Conservation (phyloP, 2,113 vertebrate genomes). For the Platichthys stellatus region DNA sequence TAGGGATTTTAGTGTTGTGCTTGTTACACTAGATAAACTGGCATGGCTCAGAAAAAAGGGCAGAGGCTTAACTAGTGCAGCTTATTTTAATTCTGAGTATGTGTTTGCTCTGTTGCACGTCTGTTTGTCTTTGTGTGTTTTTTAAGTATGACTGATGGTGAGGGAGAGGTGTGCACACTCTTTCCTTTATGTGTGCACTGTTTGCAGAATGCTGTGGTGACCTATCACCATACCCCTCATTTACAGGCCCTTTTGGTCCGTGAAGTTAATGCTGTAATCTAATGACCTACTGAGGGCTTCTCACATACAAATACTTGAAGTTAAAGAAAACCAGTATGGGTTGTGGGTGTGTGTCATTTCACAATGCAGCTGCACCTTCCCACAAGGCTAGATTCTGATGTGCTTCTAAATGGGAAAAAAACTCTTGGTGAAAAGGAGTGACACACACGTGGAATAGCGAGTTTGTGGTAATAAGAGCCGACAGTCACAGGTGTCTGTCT, state of each 20-base stretch:
- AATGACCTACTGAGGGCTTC: neutral
- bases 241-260: neutral
- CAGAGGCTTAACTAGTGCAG: constrained; percentile 17
- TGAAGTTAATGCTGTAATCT: constrained; percentile 10
- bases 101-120: constrained; percentile 27
- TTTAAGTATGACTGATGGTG: constrained; percentile 34
- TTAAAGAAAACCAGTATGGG: neutral
- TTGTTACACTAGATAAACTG: constrained; percentile 33
- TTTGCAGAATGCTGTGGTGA: constrained; percentile 50
- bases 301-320: neutral
- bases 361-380: constrained; percentile 18
- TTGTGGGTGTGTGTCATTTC: neutral
- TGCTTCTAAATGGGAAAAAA: no score
- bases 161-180: constrained; percentile 5
- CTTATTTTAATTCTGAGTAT: constrained; percentile 18
- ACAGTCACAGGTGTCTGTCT: no score
- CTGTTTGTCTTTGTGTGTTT: constrained; percentile 37
- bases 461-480: no score
- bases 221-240: constrained; percentile 35
- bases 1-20: constrained; percentile 29
- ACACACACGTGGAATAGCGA: no score
- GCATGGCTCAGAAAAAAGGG: constrained; percentile 26
- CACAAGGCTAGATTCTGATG: neutral
- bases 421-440: no score
- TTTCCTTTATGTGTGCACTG: constrained; percentile 38